A percentile compares a stretch with the other conserved stretches of the same genome.
phyloP scores from a whole-genome alignment of 2,113 vertebrate genomes.

The Abramis brama region DNA sequence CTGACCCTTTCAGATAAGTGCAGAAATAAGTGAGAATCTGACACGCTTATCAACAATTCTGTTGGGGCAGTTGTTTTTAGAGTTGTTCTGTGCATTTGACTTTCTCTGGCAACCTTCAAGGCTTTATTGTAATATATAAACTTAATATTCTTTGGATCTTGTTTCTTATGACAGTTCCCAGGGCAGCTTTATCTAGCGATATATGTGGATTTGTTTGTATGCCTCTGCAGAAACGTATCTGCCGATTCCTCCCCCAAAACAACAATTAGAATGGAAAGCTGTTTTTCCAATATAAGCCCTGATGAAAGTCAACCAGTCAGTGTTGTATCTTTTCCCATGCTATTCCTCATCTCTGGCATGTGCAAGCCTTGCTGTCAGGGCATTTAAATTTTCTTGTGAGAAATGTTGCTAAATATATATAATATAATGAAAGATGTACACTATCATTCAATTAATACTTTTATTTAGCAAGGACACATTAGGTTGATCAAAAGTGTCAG shows the following conservation, averaged over 20 bases:
- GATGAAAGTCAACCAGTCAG: no score
- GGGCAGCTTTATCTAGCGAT: background rate
- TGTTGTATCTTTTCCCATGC: background rate
- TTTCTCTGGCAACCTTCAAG: background rate
- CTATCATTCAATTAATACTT: background rate
- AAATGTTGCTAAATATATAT: background rate
- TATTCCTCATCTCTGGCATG: background rate
- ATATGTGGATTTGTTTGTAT: constrained; percentile 35
- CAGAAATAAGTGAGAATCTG: constrained; percentile 23
- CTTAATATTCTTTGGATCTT: constrained; percentile 4
- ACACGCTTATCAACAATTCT: constrained; percentile 11
- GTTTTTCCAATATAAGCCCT: background rate
- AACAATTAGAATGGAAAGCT: constrained; percentile 20
- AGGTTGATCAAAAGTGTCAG: background rate
- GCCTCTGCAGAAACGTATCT: background rate
- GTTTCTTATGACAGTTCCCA: background rate
- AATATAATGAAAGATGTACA: background rate
- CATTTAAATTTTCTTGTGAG: background rate
- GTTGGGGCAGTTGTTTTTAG: background rate
- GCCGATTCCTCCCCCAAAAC: background rate
- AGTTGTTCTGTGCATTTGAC: background rate
- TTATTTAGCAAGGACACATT: background rate
- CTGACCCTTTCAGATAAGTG: constrained; percentile 19
- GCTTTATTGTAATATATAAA: constrained; percentile 18
- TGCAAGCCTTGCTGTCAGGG: background rate